Conservation (phyloP, 2,113 vertebrate genomes). For the Prietella phreatophila region DNA sequence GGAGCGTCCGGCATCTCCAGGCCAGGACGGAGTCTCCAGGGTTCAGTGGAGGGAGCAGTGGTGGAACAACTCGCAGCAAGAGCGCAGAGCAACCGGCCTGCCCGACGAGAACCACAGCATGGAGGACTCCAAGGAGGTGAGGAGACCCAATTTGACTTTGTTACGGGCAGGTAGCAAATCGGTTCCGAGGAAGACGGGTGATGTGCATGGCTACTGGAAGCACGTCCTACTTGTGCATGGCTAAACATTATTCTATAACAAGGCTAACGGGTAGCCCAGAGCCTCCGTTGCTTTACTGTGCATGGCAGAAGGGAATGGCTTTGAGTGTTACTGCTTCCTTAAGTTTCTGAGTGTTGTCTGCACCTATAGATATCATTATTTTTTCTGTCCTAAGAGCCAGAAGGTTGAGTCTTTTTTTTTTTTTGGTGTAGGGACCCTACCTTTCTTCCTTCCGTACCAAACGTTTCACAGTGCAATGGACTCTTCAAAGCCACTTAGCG, state of each 20-base stretch:
- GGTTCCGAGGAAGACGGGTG: neutral
- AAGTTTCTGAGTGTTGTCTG: neutral
- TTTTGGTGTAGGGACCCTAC: too few species aligned
- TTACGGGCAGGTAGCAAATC: neutral
- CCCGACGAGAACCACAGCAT: slow-evolving; percentile 73
- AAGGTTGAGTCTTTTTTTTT: neutral
- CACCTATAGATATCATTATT: neutral
- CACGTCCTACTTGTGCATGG: neutral
- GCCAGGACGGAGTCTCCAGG: slow-evolving; percentile 57
- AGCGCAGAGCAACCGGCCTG: slow-evolving; percentile 70
- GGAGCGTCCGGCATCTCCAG: slow-evolving; percentile 69
- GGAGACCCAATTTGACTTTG: neutral
- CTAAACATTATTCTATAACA: neutral
- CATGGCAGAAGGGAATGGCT: neutral
- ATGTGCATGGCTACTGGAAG: slow-evolving; percentile 25
- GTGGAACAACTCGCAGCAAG: slow-evolving; percentile 81
- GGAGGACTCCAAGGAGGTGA: slow-evolving; percentile 75
- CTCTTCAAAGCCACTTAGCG: neutral
- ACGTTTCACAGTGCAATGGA: neutral
- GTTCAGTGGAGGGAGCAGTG: slow-evolving; percentile 84
- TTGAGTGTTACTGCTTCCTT: neutral
- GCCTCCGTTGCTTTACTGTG: neutral
- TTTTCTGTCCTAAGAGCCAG: neutral
- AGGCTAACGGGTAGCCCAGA: neutral
- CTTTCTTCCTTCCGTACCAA: neutral